Base-by-base conservation (phyloP, 2,888 invertebrate species). In the Xylota segnis region DNA sequence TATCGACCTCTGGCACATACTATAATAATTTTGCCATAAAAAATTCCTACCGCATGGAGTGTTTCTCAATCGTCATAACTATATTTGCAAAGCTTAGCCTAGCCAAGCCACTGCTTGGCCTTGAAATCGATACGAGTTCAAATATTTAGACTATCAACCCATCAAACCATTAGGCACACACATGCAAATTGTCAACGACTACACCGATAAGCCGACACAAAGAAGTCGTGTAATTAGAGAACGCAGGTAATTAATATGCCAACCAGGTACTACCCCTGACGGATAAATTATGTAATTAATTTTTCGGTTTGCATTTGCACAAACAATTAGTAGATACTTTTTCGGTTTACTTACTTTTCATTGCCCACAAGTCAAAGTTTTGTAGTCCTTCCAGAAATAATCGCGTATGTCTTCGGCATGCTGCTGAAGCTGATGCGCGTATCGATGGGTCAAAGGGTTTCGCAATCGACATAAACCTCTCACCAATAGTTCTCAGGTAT, bases 291-390 rank as follows among this genome's bases (percentile, higher is more conserved):
- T 61, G 75, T 43, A 84, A 81, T 32, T 54, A 32, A 56, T 59
- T 75, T 59, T 70, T 76, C 29, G 40, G 70, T 32, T 59, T 37
- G 54, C 32, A n/a, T 32, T 59, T 37, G 54, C 32, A n/a, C 40
- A 54, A 59, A 34, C 40, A 58, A 54, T 61, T 32, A 66, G 37
- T 74, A 43, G 72, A 18, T 18, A 9, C 14, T 12, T 47, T 40
- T 5, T 16, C 3, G 43, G n/a, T 45, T 16, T 12, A 91, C 91
- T 91, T 88, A 92, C 92, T 92, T 89, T 90, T 91, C 83, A 92
- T 87, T 50, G 92, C 92, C 92, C 92, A 92, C 76, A 92, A 87
- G 84, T 92, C 92, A 59, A 92, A 90, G 71, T 92, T 91, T 79
- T 90, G 88, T 71, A 92, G 88, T 58, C 89, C 91, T 29, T 89